Evolutionary conservation across 1,140 invertebrate species (phyloP), one percentile per base, ranked within the genome.

Genomic region (Pachypsylla venusta): DNA sequence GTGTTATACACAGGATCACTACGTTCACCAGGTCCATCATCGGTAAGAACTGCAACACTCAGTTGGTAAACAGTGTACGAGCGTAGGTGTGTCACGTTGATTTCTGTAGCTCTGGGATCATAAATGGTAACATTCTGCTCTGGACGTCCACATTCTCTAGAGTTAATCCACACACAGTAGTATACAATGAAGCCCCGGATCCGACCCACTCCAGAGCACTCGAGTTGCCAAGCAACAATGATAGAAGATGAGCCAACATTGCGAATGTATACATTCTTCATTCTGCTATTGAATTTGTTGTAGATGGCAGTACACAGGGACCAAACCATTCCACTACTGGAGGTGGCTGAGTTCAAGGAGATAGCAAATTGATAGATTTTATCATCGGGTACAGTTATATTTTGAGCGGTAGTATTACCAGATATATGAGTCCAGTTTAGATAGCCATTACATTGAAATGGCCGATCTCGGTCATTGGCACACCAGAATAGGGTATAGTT

Each of bases 61-160:
- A 93, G 73, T 66, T 77, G 81, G 67, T 93, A 93, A 1, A 81
- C 81, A 4, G 83, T 87, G 66, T 81, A 91, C 2, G 89, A 87
- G 58, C 78, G 76, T 27, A 93, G 69, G 27, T 73, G 70, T 1
- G 65, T 62, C 0, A 76, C 68, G 13, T 67, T 64, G 16, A 2
- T 70, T 74, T 48, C 69, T 68, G 1, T 42, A 57, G 1, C 53
- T 48, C 48, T 60, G 57, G 16, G 24, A 53, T 30, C 28, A 10
- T 35, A 54, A 13, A 27, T 26, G 14, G 28, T 10, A 25, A 12
- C 27, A 20, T 25, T 24, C 12, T 27, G 24, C 14, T 27, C 22
- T 39, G 3, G 13, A 7, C 56, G 40, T 26, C 40, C 27, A 39
- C 59, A 64, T 62, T 68, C 59, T 58, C 26, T 57, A 58, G 28